Evolutionary conservation across 1,140 invertebrate genomes (phyloP).

Genomic region (Drosophila saltans): DNA sequence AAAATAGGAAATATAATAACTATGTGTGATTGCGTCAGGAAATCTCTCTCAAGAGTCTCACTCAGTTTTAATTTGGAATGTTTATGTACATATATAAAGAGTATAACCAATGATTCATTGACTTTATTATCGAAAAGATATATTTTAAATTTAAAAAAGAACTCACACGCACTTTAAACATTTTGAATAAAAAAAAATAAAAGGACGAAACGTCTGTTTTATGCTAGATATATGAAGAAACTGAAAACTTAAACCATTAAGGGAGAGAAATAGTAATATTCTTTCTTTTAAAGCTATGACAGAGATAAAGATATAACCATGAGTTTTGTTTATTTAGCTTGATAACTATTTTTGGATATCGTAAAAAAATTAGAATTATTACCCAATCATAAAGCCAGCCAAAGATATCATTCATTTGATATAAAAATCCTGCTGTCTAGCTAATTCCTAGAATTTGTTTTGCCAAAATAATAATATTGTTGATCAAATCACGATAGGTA

Average conservation of each 20-base stretch:
- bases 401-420: background rate
- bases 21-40: no score
- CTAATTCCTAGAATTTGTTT: background rate
- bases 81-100: no score
- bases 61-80: no score
- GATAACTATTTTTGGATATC: conserved; percentile 7
- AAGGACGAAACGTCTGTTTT: background rate
- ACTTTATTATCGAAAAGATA: no score
- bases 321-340: conserved; percentile 9
- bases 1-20: no score
- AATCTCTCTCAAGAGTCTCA: no score
- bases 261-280: background rate
- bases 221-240: background rate
- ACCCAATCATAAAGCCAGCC: background rate
- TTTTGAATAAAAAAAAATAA: background rate
- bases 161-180: background rate
- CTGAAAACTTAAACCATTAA: background rate
- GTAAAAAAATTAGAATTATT: conserved; percentile 9
- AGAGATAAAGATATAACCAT: background rate
- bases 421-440: conserved; percentile 44
- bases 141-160: no score
- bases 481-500: background rate
- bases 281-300: background rate
- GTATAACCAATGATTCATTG: no score
- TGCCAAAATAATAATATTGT: conserved; percentile 33